A percentile compares a stretch with the other conserved stretches of the same genome.
Conservation (phyloP, 1,140 invertebrate genomes). For the Sinella curviseta region DNA sequence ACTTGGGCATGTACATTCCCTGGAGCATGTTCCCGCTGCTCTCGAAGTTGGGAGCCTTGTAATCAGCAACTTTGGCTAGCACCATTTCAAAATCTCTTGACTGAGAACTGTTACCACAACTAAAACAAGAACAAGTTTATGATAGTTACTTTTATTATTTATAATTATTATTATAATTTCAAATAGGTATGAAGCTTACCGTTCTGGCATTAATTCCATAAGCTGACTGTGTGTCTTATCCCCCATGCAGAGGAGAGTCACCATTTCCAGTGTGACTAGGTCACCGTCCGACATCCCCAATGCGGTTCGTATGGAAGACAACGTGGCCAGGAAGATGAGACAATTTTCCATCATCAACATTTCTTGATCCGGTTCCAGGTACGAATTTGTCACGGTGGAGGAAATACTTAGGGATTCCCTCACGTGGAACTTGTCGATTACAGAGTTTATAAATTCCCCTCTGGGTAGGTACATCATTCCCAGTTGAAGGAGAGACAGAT, state of each 20-base stretch:
- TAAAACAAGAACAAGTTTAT: no score
- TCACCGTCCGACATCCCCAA: constrained; percentile 75
- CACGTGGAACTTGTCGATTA: constrained; percentile 87
- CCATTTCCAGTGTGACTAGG: constrained; percentile 84
- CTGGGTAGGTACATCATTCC: constrained; percentile 84
- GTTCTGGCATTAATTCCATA: constrained; percentile 91
- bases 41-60: constrained; percentile 73
- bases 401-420: constrained; percentile 75
- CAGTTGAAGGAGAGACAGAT: constrained; percentile 89
- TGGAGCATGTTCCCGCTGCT: constrained; percentile 83
- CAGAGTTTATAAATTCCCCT: constrained; percentile 79
- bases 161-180: no score
- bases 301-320: constrained; percentile 88
- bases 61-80: constrained; percentile 54
- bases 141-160: no score
- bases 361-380: constrained; percentile 73
- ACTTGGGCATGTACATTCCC: constrained; percentile 88
- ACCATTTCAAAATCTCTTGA: constrained; percentile 85
- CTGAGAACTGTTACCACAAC: constrained; percentile 80
- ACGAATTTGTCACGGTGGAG: constrained; percentile 66
- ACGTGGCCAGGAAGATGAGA: constrained; percentile 83
- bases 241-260: constrained; percentile 84
- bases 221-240: constrained; percentile 95
- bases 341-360: constrained; percentile 88
- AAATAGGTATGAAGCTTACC: no score